Base-by-base conservation (phyloP, 2,797 vertebrate genomes). In the Enteromius trimaculatus region DNA sequence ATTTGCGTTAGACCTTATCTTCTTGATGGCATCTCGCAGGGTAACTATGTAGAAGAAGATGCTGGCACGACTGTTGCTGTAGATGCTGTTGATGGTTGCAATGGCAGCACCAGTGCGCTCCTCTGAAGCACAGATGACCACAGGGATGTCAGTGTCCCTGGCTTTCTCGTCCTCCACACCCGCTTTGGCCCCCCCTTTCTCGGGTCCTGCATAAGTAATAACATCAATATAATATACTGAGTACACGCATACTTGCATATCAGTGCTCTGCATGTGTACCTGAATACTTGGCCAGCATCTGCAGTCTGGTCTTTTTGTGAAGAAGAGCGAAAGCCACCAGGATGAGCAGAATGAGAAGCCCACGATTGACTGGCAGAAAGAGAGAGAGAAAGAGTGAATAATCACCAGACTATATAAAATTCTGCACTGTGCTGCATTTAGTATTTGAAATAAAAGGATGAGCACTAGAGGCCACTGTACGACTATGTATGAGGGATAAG, bases 41-140 rank as follows among this genome's bases (percentile, higher is more conserved):
- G 97, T 97, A 1, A 99, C 94, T 0, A 99, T 92, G 29, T 98
- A 99, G 93, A 99, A 99, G 83, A 99, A 88, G 79, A 99, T 92
- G 0, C 88, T 94, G 47, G 96, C 93, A 0, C 94, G 92, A 0
- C 97, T 98, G 93, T 99, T 98, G 93, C 96, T 97, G 74, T 95
- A 91, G 91, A 99, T 90, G 85, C 97, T 99, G 82, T 96, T 99
- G 91, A 99, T 97, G 1, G 96, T 95, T 5, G 98, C 96, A 92
- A 99, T 94, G 72, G 97, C 87, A 0, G 95, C 97, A 0, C 97
- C 97, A 87, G 97, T 92, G 3, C 96, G 96, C 64, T 97, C 97
- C 0, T 96, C 95, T 0, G 97, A 95, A 0, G 97, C 96, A 0
- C 97, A 99, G 75, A 99, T 95, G 85, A 99, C 92, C 1, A 99